Base-by-base conservation (phyloP, 2,113 vertebrate species). In the Gambusia holbrooki region DNA sequence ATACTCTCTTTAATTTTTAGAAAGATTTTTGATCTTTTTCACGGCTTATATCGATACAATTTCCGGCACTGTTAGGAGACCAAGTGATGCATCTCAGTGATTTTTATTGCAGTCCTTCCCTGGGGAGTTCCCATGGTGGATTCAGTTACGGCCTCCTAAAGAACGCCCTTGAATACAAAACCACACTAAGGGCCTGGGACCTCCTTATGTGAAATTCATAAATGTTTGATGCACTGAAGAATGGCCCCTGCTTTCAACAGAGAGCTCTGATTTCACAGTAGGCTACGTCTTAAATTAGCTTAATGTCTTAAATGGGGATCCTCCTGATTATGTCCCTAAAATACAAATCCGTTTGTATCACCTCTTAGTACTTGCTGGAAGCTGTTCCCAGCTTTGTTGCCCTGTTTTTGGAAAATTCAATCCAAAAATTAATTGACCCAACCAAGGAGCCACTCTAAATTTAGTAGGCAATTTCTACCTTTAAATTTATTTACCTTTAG, bases 161-260 rank as follows among this genome's bases (percentile, higher is more conserved):
- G 48, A 28, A 4, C 69, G 85, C 25, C 85, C 73, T 84, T 87
- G 81, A 87, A 89, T 76, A 75, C 4, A 63, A 85, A 66, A 75
- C 71, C 79, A 80, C 8, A 70, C 40, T 69, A 45, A 69, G 2
- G 15, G 32, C 29, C 28, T 42, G 40, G 54, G 70, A 51, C 32
- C 62, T 73, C 27, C 27, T 11, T 28, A n/a, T 42, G 62, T 78
- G 48, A 66, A 76, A 69, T 42, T 54, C 66, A 73, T 75, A 5
- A 81, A 83, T 87, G 60, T 74, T 81, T 74, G 30, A 87, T 73
- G 17, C 51, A 27, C 5, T 80, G 64, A 33, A 11, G 61, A 70
- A 67, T 0, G 68, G 58, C 77, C 45, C 27, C 14, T 62, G n/a
- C 27, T 27, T 5, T 76, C 48, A 64, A 19, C 17, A 54, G 33